These are phyloP conservation scores for Sarcophilus harrisii DNA, from an alignment of 2,797 vertebrate genomes.

Conservation along the genomic window DNA sequence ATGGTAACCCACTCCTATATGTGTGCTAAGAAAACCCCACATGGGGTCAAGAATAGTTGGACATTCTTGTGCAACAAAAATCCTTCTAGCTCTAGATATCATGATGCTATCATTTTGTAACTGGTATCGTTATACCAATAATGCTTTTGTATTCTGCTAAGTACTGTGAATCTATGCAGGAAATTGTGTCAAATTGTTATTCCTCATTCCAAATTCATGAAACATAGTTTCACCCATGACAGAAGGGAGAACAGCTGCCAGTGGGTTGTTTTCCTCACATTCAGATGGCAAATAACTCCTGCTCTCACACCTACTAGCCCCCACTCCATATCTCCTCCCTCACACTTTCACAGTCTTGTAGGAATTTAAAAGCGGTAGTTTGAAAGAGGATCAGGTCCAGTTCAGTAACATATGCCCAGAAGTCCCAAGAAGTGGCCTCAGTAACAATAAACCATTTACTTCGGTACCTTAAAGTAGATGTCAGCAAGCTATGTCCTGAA, in stretches of 20 bases:
- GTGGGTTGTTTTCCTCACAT: not conserved
- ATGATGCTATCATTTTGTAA: not conserved
- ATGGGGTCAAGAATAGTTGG: not conserved
- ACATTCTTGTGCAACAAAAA: not conserved
- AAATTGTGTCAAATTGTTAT: fast-evolving
- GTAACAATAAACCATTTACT: not conserved
- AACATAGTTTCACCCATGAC: not conserved
- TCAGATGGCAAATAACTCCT: not conserved
- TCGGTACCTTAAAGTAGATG: not conserved
- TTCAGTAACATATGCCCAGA: not conserved
- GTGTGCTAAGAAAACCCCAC: not conserved
- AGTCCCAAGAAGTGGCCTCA: not conserved
- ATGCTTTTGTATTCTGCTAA: not conserved
- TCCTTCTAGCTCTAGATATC: not conserved
- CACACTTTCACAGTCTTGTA: not conserved
- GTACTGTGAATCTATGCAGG: not conserved
- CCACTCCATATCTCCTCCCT: not conserved
- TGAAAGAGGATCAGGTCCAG: not conserved
- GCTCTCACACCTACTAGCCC: not conserved
- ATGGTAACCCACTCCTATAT: not conserved
- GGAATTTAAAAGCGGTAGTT: fast-evolving
- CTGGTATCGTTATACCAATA: not conserved
- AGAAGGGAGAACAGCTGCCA: not conserved
- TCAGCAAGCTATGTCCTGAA: not conserved
- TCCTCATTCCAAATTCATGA: not conserved